These are phyloP conservation scores for Choristoneura rosaceana DNA, from an alignment of 2,888 invertebrate genomes.

Conservation along the genomic window DNA sequence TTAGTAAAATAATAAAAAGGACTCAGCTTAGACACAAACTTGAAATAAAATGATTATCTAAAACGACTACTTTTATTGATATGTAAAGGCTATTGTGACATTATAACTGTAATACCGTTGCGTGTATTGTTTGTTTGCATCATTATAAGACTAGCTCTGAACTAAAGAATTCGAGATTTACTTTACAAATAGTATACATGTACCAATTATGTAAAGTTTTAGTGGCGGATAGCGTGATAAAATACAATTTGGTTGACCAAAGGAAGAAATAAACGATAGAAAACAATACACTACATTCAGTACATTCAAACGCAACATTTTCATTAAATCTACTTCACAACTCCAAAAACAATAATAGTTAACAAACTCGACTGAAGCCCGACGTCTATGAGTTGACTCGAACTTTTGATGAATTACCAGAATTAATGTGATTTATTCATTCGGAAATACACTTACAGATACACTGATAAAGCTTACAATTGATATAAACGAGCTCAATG, in stretches of 20 bases:
- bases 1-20: too few relatives aligned
- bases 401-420: slow-evolving; percentile 64
- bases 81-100: not conserved
- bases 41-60: too few relatives aligned
- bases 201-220: slow-evolving; percentile 6
- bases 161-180: not conserved
- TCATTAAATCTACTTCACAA: slow-evolving; percentile 11
- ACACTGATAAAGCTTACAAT: slow-evolving; percentile 62
- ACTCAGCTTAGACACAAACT: too few relatives aligned
- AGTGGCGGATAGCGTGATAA: slow-evolving; percentile 23
- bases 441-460: slow-evolving; percentile 60
- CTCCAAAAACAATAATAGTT: slow-evolving; percentile 34
- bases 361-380: slow-evolving; percentile 14
- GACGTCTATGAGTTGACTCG: slow-evolving; percentile 33
- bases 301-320: slow-evolving; percentile 5
- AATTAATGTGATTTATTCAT: slow-evolving; percentile 64
- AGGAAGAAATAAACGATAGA: not conserved
- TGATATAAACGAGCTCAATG: slow-evolving; percentile 66
- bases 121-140: not conserved
- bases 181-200: not conserved
- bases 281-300: slow-evolving; percentile 8
- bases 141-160: not conserved
- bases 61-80: too few relatives aligned
- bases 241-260: not conserved
- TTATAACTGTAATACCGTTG: not conserved